These are phyloP conservation scores for Sphaerophoria taeniata DNA, from an alignment of 2,888 invertebrate species.

Conservation along the genomic window DNA sequence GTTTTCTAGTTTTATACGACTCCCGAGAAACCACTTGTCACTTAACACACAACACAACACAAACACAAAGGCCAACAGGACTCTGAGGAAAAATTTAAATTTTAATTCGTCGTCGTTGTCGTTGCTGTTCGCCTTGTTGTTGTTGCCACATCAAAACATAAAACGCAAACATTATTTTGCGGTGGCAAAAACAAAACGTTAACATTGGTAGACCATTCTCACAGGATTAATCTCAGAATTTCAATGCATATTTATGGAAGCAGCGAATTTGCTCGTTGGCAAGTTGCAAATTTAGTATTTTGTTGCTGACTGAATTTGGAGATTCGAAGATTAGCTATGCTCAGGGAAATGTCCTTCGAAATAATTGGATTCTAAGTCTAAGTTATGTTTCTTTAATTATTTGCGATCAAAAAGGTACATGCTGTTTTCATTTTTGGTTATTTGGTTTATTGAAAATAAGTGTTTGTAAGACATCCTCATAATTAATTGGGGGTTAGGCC, in stretches of 20 bases:
- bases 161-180: slow-evolving; percentile 23
- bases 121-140: no score
- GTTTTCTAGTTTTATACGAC: slow-evolving; percentile 66
- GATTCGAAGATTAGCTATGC: no score
- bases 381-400: no score
- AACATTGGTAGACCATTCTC: slow-evolving; percentile 57
- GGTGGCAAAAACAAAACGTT: not conserved
- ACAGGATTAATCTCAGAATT: slow-evolving; percentile 71
- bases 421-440: no score
- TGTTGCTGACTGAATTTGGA: slow-evolving; percentile 11
- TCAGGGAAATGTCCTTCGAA: no score
- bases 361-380: no score
- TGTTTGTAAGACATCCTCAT: no score
- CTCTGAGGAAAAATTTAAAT: slow-evolving; percentile 47
- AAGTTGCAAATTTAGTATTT: slow-evolving; percentile 58
- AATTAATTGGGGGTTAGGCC: no score
- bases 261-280: slow-evolving; percentile 62
- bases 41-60: slow-evolving; percentile 29
- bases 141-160: slow-evolving; percentile 37
- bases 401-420: no score
- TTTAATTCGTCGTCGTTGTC: slow-evolving; percentile 38
- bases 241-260: slow-evolving; percentile 73
- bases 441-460: no score
- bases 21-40: slow-evolving; percentile 56
- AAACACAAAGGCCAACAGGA: not conserved